Conservation (phyloP, 2,888 invertebrate species). For the Euproctis similis region DNA sequence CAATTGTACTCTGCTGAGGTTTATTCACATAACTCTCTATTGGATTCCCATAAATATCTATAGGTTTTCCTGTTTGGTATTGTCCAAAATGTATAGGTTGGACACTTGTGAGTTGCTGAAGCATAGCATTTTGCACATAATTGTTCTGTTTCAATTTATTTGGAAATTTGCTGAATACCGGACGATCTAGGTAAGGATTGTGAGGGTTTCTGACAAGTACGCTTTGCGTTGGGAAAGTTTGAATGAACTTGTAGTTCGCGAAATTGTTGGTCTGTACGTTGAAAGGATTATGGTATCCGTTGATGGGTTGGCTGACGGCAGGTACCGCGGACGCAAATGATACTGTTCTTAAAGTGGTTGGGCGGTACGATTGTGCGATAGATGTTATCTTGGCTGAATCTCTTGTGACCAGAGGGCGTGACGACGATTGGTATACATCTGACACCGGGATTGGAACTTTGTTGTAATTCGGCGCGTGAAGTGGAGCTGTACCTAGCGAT, state of each 20-base stretch:
- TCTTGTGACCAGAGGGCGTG: conserved; percentile 52
- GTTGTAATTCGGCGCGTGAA: conserved; percentile 55
- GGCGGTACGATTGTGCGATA: conserved; percentile 65
- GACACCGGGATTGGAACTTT: conserved; percentile 51
- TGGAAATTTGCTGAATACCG: conserved; percentile 50
- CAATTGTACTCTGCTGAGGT: conserved; percentile 31
- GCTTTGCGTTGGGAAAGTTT: conserved; percentile 56
- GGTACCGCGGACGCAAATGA: conserved; percentile 38
- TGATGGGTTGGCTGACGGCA: conserved; percentile 56
- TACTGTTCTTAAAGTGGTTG: conserved; percentile 55
- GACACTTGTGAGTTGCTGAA: conserved; percentile 55
- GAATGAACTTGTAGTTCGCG: conserved; percentile 57
- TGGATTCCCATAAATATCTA: conserved; percentile 51
- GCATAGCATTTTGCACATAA: conserved; percentile 40
- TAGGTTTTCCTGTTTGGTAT: conserved; percentile 48
- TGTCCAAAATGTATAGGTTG: conserved; percentile 60
- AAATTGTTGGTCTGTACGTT: conserved; percentile 46
- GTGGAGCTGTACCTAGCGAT: conserved; percentile 45
- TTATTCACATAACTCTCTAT: conserved; percentile 44
- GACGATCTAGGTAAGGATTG: conserved; percentile 52
- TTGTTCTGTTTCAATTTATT: conserved; percentile 47
- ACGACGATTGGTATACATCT: conserved; percentile 56
- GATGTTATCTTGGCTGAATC: conserved; percentile 63
- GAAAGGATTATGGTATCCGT: conserved; percentile 64
- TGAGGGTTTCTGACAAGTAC: conserved; percentile 58